Percentiles rank a stretch among this genome's conserved stretches.
Conservation (phyloP, 2,888 invertebrate genomes). For the Agonopterix arenella region DNA sequence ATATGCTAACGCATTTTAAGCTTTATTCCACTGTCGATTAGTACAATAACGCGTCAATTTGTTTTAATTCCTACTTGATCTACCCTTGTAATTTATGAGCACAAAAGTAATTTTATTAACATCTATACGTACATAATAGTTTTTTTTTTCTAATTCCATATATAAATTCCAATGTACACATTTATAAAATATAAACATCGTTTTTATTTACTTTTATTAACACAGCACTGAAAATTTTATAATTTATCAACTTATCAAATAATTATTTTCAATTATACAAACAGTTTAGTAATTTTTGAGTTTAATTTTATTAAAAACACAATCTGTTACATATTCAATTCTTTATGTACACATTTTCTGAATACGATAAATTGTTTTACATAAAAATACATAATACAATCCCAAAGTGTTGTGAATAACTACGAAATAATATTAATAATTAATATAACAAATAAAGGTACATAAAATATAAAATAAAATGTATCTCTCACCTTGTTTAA, state of each 20-base stretch:
- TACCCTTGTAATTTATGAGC: slow-evolving; percentile 1
- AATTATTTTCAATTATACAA: neutral
- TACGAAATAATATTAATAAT: too few relatives aligned
- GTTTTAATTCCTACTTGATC: neutral
- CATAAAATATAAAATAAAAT: too few relatives aligned
- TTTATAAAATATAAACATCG: slow-evolving; percentile 5
- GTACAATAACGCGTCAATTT: neutral
- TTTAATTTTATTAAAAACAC: too few relatives aligned
- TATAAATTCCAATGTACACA: slow-evolving; percentile 6
- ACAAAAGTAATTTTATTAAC: slow-evolving; percentile 3
- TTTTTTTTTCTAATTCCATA: neutral
- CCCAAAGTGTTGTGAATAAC: too few relatives aligned
- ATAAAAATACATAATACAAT: too few relatives aligned
- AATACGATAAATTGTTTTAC: too few relatives aligned
- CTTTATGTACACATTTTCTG: too few relatives aligned
- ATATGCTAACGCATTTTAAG: neutral
- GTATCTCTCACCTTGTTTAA: too few relatives aligned
- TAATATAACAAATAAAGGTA: too few relatives aligned
- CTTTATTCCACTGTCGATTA: neutral
- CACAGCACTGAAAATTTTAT: slow-evolving; percentile 3
- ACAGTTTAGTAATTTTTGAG: neutral
- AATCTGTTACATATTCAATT: too few relatives aligned
- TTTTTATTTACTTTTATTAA: neutral
- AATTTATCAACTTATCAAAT: too few relatives aligned
- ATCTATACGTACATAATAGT: slow-evolving; percentile 2